Base-by-base conservation (phyloP, 2,888 invertebrate genomes). In the Hetaerina titia region DNA sequence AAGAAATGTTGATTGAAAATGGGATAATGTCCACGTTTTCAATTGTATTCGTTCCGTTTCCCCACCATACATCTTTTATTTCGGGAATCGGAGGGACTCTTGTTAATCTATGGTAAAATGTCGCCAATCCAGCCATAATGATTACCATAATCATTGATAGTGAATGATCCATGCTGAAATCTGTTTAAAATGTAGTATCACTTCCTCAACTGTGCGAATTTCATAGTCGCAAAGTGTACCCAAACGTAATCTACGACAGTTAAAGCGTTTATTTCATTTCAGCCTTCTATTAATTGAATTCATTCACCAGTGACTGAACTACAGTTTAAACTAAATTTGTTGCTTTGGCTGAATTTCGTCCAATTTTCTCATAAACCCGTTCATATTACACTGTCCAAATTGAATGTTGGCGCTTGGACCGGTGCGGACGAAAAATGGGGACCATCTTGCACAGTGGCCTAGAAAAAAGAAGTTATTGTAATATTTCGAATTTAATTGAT, bases 91-190 rank as follows among this genome's bases (percentile, higher is more conserved):
- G 94, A 89, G 95, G 95, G 45, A 95, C 64, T 87, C 92, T 89
- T 92, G 95, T 95, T 17, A 94, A 63, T 90, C 95, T 95, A 95
- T 94, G 15, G 60, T 45, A 90, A 17, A 69, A 31, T 64, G 64
- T 45, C 15, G 64, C 64, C 25, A 90, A 90, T 13, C 45, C 90
- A 17, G 90, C 64, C 1, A 64, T 45, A 9, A 90, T 64, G 6
- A 45, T 64, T 8, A 90, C 56, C 15, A 90, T 19, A 13, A 63
- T 15, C 11, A 64, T 9, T 64, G 31, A 64, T 8, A 31, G 9
- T 17, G 64, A 60, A 69, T 90, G 9, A 63, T 13, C 45, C 90
- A 90, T 90, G 17, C 4, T 88, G 6, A 88, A 15, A 57, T 8
- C 88, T 8, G 9, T 88, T 88, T 9, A 13, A 45, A 9, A 5